Conservation (phyloP, 2,888 invertebrate species). For the Andrena haemorrhoa region DNA sequence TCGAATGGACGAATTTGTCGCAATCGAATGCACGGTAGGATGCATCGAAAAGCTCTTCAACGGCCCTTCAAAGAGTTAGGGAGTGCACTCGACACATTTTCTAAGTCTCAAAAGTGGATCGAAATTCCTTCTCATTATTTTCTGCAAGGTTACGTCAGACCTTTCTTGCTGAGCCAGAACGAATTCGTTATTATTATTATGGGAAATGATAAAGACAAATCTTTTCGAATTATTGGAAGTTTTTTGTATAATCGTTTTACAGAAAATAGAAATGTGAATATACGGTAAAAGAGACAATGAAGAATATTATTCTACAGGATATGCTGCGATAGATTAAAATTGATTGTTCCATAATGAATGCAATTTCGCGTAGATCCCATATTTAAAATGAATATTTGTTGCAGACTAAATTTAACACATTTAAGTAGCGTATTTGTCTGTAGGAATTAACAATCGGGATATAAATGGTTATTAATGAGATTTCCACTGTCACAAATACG, state of each 20-base stretch:
- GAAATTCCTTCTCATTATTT: constrained; percentile 56
- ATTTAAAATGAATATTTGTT: too few relatives aligned
- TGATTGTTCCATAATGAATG: too few relatives aligned
- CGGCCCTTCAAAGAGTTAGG: constrained; percentile 13
- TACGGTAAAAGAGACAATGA: too few relatives aligned
- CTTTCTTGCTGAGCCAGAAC: not conserved
- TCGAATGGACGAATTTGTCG: constrained; percentile 58
- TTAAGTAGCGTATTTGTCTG: too few relatives aligned
- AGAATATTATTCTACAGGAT: too few relatives aligned
- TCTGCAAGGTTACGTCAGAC: not conserved
- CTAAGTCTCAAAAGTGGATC: constrained; percentile 15
- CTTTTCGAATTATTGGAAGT: too few relatives aligned
- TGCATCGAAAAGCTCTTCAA: constrained; percentile 42
- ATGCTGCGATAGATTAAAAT: too few relatives aligned
- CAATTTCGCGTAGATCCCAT: too few relatives aligned
- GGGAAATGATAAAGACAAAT: not conserved
- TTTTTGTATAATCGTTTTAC: too few relatives aligned
- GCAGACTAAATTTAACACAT: not conserved
- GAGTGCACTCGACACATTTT: constrained; percentile 48
- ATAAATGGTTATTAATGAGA: not conserved
- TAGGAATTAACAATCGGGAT: not conserved
- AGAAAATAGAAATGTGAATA: too few relatives aligned
- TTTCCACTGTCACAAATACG: not conserved
- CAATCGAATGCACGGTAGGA: constrained; percentile 39
- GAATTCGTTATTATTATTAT: not conserved